Evolutionary conservation across 2,888 invertebrate species (phyloP), one percentile per base, ranked within the genome.

Genomic region (Monopis laevigella): DNA sequence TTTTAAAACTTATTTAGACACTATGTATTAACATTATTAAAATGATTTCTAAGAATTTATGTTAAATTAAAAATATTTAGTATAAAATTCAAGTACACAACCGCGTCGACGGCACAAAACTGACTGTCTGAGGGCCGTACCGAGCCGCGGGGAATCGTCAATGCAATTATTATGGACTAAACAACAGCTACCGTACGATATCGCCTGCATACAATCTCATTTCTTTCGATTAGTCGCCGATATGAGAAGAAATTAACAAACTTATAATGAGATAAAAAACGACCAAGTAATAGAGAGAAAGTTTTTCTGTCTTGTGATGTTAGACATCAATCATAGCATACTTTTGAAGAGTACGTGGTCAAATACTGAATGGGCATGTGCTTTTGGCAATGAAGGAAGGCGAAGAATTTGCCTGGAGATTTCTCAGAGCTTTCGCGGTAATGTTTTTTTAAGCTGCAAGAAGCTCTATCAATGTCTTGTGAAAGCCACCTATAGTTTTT

Each of bases 151-250:
- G 6, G 5, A 11, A 18, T 28, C 27, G 24, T 27, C 26, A 17
- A 29, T 12, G 36, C 40, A 40, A 41, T 41, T 14, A 32, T 24
- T 14, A 26, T 24, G 24, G 3, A 26, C 29, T 8, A 10, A 7
- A 16, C 34, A 21, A 12, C 42, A 17, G 28, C 38, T 24, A 51
- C 56, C 14, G 17, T 21, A 56, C 58, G 58, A 59, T 61, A 56
- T 59, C 57, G 57, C 59, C 54, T 48, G 58, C 55, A 54, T 51
- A 58, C 64, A 63, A 71, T 65, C 66, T 66, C 51, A 65, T 66
- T 69, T 70, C 62, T 67, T 72, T 65, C 62, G 63, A 68, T 69
- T 65, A 65, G 57, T 58, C 58, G 56, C 51, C 51, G 58, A 61
- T 62, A 60, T 55, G 51, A 59, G 54, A 67, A 57, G 60, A 67